Conservation (phyloP, 2,113 vertebrate genomes). For the Castor canadensis region DNA sequence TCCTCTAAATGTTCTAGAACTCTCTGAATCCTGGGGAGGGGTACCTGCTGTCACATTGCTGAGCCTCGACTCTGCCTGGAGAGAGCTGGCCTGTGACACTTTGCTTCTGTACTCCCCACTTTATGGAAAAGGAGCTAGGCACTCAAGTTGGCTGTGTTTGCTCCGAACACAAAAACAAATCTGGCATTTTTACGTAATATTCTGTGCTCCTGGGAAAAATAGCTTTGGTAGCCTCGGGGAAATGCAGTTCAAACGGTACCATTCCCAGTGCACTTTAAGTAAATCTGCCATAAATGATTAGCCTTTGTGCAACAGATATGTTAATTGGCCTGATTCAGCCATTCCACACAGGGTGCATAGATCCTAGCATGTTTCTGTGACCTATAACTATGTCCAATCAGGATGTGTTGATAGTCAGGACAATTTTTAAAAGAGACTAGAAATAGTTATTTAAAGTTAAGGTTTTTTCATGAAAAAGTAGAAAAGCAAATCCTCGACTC, state of each 20-base stretch:
- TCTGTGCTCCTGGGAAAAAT: conserved; percentile 57
- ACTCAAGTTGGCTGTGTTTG: conserved; percentile 61
- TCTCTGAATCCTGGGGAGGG: conserved; percentile 18
- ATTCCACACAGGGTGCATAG: neutral
- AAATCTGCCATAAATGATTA: neutral
- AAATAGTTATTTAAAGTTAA: neutral
- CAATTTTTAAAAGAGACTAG: neutral
- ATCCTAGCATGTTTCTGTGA: neutral
- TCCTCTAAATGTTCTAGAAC: conserved; percentile 35
- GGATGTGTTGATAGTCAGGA: neutral
- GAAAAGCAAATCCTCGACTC: neutral
- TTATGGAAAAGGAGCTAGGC: conserved; percentile 32
- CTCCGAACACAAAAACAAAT: conserved; percentile 72
- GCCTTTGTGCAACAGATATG: neutral
- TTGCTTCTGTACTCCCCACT: conserved; percentile 54
- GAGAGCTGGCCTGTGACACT: conserved; percentile 61
- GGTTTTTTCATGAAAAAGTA: neutral
- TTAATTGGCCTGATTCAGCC: conserved; percentile 19
- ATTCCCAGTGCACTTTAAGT: conserved; percentile 19
- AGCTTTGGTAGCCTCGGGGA: conserved; percentile 53
- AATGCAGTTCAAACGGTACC: conserved; percentile 54
- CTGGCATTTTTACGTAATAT: conserved; percentile 70
- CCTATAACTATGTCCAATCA: neutral
- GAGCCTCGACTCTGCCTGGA: neutral
- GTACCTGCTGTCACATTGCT: conserved; percentile 42